Evolutionary conservation across 2,888 invertebrate genomes (phyloP).

Genomic region (Harmothoe impar): DNA sequence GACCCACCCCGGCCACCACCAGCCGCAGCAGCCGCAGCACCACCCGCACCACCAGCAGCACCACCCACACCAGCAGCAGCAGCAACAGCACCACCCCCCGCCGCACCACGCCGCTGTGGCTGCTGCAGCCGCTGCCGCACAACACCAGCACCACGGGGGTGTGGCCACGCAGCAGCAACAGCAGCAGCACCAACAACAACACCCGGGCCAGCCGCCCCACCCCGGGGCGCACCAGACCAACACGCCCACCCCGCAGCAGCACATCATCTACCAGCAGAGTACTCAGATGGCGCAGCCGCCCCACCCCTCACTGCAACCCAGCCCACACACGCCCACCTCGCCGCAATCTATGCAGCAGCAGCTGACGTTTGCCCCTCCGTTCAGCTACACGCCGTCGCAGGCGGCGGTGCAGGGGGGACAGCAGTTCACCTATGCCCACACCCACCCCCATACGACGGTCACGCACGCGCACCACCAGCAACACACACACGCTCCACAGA

Average conservation of each 20-base stretch:
- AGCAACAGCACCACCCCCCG: slow-evolving; percentile 57
- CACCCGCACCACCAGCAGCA: slow-evolving; percentile 35
- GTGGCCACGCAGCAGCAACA: slow-evolving; percentile 34
- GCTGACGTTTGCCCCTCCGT: slow-evolving; percentile 49
- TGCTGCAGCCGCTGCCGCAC: slow-evolving; percentile 38
- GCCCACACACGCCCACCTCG: slow-evolving; percentile 64
- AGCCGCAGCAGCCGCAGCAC: not conserved
- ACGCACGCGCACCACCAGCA: slow-evolving; percentile 64
- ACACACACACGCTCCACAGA: slow-evolving; percentile 62
- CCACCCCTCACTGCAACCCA: slow-evolving; percentile 61
- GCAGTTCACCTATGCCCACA: slow-evolving; percentile 61
- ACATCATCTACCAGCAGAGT: slow-evolving; percentile 46
- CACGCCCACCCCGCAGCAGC: slow-evolving; percentile 59
- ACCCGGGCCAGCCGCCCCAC: slow-evolving; percentile 32
- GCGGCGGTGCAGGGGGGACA: slow-evolving; percentile 51
- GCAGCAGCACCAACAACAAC: slow-evolving; percentile 54
- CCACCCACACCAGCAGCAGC: slow-evolving; percentile 53
- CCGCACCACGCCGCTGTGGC: slow-evolving; percentile 33
- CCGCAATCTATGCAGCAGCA: slow-evolving; percentile 63
- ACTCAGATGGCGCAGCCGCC: slow-evolving; percentile 54
- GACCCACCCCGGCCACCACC: slow-evolving; percentile 37
- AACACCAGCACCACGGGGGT: slow-evolving; percentile 28
- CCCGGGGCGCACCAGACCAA: slow-evolving; percentile 55
- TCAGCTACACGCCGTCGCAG: slow-evolving; percentile 56
- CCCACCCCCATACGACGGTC: slow-evolving; percentile 60